Evolutionary conservation across 2,888 invertebrate species (phyloP).

Genomic region (Melanchra persicariae): DNA sequence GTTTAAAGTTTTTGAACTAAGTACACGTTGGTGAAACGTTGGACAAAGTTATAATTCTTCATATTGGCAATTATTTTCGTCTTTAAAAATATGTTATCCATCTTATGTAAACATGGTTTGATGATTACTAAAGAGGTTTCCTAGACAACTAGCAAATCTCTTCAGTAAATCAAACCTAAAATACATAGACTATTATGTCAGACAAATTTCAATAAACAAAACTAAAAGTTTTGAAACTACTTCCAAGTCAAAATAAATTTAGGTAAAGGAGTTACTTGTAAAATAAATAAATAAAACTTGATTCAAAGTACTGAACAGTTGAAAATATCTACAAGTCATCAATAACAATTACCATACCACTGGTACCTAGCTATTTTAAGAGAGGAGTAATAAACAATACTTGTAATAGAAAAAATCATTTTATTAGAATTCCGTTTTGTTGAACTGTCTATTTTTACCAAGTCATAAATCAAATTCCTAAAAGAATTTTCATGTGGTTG

Average conservation of each 20-base stretch:
- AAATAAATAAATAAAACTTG: conserved; percentile 23
- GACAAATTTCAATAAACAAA: conserved; percentile 9
- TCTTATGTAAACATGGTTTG: too few species aligned
- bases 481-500: conserved; percentile 32
- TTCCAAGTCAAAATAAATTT: conserved; percentile 14
- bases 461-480: conserved; percentile 9
- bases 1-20: not conserved
- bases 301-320: not conserved
- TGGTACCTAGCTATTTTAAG: not conserved
- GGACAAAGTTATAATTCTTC: not conserved
- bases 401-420: not conserved
- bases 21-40: not conserved
- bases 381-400: not conserved
- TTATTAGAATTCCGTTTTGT: not conserved
- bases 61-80: not conserved
- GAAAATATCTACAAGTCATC: conserved; percentile 7
- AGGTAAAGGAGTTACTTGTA: not conserved
- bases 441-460: conserved; percentile 6
- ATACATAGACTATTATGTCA: not conserved
- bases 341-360: not conserved
- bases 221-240: conserved; percentile 3
- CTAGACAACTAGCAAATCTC: too few species aligned
- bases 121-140: too few species aligned
- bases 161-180: not conserved
- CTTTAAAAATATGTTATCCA: not conserved